These are phyloP conservation scores for Epicampocera succincta DNA, from an alignment of 2,888 invertebrate genomes.

Conservation along the genomic window DNA sequence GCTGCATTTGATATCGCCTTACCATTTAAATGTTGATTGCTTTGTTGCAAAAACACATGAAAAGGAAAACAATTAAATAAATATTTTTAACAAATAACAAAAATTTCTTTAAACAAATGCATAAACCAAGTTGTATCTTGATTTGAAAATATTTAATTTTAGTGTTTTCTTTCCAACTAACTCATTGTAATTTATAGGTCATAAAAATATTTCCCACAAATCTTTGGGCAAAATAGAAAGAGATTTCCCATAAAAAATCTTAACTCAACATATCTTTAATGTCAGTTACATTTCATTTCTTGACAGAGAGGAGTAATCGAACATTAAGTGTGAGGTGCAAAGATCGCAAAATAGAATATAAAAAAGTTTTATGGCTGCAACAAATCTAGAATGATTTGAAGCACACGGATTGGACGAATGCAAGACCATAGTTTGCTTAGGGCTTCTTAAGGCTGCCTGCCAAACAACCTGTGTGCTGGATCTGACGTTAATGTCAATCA, in stretches of 20 bases:
- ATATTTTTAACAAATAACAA: not conserved
- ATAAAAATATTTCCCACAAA: conserved; percentile 58
- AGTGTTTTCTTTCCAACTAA: conserved; percentile 19
- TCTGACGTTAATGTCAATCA: conserved; percentile 65
- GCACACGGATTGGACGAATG: conserved; percentile 10
- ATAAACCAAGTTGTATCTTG: conserved; percentile 22
- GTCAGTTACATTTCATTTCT: conserved; percentile 54
- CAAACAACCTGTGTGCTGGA: conserved; percentile 62
- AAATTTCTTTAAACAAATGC: conserved; percentile 4
- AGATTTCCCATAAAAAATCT: not conserved
- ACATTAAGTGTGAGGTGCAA: conserved; percentile 34
- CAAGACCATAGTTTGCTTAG: conserved; percentile 23
- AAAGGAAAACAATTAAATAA: conserved; percentile 21
- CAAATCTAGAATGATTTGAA: conserved; percentile 27
- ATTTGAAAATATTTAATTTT: conserved; percentile 39
- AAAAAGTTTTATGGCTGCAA: conserved; percentile 29
- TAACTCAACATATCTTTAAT: conserved; percentile 29
- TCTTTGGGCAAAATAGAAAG: conserved; percentile 14
- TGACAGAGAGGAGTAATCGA: conserved; percentile 48
- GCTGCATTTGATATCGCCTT: conserved; percentile 56
- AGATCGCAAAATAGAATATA: not conserved
- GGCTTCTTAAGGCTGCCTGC: conserved; percentile 40
- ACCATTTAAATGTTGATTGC: conserved; percentile 50
- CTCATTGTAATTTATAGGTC: conserved; percentile 57
- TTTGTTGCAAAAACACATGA: conserved; percentile 36